Percentiles rank a stretch among this genome's conserved stretches.
These are phyloP conservation scores for Halichoerus grypus DNA, from an alignment of 2,113 vertebrate genomes.

Conservation along the genomic window DNA sequence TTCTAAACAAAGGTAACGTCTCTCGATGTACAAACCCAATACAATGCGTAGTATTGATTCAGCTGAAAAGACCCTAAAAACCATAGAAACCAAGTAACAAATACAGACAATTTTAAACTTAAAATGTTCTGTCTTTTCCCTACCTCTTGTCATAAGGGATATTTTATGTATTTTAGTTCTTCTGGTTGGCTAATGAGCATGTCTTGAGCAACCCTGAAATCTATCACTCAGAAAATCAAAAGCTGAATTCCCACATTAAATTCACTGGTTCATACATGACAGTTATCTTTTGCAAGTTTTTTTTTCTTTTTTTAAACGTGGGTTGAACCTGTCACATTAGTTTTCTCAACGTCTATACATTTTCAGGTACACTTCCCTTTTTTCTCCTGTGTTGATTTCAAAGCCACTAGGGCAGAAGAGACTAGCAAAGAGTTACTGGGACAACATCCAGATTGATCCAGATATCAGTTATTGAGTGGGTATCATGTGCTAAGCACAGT, in stretches of 20 bases:
- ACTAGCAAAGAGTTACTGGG: too few relatives aligned
- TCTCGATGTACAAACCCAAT: not conserved
- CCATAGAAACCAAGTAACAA: not conserved
- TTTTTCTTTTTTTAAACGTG: not conserved
- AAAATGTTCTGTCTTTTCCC: not conserved
- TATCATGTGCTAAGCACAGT: too few relatives aligned
- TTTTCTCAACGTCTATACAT: not conserved
- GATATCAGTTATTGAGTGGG: too few relatives aligned
- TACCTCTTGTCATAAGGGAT: not conserved
- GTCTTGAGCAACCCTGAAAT: not conserved
- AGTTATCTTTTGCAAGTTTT: not conserved
- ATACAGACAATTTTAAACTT: not conserved
- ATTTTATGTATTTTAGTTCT: not conserved
- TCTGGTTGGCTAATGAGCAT: not conserved
- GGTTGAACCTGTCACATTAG: too few relatives aligned
- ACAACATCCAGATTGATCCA: too few relatives aligned
- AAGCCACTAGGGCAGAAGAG: rapidly evolving
- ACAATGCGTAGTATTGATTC: not conserved
- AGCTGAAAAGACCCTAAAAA: not conserved
- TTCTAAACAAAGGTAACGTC: not conserved
- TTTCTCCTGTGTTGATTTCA: not conserved
- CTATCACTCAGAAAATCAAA: not conserved
- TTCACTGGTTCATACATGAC: not conserved
- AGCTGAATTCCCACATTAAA: not conserved
- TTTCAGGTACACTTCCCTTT: not conserved